A percentile compares a stretch with the other conserved stretches of the same genome.
phyloP scores from a whole-genome alignment of 2,113 vertebrate species.

The Ornithorhynchus anatinus region DNA sequence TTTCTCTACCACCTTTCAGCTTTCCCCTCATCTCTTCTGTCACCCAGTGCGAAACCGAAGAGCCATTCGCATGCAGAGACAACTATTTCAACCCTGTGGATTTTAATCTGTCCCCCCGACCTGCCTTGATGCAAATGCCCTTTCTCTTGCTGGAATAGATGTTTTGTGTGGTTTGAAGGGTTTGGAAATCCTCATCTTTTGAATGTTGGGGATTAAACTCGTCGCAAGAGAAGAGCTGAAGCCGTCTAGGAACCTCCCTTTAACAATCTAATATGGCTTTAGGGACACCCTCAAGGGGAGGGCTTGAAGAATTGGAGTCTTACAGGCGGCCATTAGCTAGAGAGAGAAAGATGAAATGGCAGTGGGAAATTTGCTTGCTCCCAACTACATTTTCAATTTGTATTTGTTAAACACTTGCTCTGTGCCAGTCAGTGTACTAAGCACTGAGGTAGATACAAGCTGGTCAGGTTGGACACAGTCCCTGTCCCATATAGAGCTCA shows the following conservation, averaged over 20 bases:
- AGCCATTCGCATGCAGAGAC: not conserved
- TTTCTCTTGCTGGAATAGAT: not conserved
- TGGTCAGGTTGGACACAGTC: too few species aligned
- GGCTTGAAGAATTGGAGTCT: not conserved
- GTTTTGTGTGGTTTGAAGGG: not conserved
- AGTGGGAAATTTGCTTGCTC: not conserved
- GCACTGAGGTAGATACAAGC: too few species aligned
- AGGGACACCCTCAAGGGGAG: not conserved
- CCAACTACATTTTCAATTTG: not conserved
- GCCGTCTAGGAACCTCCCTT: not conserved
- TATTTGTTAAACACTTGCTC: too few species aligned
- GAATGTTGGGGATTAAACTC: not conserved
- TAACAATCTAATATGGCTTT: not conserved
- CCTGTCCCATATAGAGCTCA: too few species aligned
- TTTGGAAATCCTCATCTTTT: not conserved
- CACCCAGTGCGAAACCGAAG: not conserved
- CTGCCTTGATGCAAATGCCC: not conserved
- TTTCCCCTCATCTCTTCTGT: not conserved
- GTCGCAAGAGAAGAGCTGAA: not conserved
- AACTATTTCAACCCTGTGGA: not conserved
- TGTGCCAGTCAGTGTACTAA: too few species aligned
- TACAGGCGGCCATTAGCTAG: not conserved
- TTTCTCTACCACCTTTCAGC: not conserved
- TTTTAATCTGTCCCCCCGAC: slow-evolving; percentile 4
- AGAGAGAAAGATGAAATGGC: not conserved